Evolutionary conservation across 1,140 invertebrate species (phyloP).

Genomic region (Ylistrum balloti): DNA sequence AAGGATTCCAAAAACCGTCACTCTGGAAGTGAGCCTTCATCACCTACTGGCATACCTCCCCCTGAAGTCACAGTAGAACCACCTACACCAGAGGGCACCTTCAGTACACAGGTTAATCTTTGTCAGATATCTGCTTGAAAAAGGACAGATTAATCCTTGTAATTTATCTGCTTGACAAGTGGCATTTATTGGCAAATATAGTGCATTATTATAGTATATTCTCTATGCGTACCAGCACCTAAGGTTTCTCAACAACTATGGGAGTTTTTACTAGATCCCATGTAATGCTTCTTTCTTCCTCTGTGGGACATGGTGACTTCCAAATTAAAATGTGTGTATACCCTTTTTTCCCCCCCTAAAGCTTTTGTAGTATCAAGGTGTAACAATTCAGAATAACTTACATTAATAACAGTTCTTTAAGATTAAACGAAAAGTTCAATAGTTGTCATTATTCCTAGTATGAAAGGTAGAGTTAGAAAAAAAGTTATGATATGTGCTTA

Average conservation of each 20-base stretch:
- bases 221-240: neutral
- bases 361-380: neutral
- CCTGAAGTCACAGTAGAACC: conserved; percentile 6
- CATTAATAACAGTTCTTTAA: neutral
- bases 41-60: neutral
- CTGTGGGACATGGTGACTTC: neutral
- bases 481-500: too few species aligned
- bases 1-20: conserved; percentile 25
- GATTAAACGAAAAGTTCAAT: too few species aligned
- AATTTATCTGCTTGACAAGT: neutral
- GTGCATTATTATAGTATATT: conserved; percentile 13
- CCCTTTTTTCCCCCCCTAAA: neutral
- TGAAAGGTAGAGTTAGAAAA: too few species aligned
- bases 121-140: neutral
- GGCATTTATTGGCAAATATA: neutral
- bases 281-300: neutral
- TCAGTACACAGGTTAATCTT: neutral
- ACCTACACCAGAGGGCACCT: neutral
- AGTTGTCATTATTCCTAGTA: too few species aligned
- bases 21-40: conserved; percentile 14
- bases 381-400: neutral
- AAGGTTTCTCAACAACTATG: neutral
- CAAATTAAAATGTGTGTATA: neutral
- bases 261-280: neutral
- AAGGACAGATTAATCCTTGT: conserved; percentile 23